Evolutionary conservation across 2,888 invertebrate genomes (phyloP).

Genomic region (Ophioninae sp.): DNA sequence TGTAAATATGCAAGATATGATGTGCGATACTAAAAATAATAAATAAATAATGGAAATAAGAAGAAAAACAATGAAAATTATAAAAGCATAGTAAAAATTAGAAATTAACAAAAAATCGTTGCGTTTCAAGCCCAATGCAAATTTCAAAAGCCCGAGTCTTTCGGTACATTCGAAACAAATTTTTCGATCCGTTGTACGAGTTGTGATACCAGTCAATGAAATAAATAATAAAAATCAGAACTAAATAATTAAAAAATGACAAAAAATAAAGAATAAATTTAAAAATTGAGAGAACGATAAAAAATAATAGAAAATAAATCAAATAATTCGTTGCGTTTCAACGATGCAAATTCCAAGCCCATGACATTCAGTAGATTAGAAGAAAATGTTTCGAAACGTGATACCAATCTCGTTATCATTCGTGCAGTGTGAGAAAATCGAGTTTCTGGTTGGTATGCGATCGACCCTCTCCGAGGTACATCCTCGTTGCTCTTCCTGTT

Average conservation of each 20-base stretch:
- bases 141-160: not conserved
- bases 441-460: constrained; percentile 14
- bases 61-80: not conserved
- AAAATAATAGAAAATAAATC: no score
- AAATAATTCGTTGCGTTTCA: not conserved
- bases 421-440: constrained; percentile 21
- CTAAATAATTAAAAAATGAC: not conserved
- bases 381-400: not conserved
- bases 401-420: constrained; percentile 31
- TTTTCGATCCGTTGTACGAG: not conserved
- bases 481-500: constrained; percentile 30
- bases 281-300: no score
- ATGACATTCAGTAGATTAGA: not conserved
- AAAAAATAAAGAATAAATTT: not conserved
- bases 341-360: not conserved
- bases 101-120: no score
- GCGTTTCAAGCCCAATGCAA: not conserved
- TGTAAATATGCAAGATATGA: no score
- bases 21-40: no score
- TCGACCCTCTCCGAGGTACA: constrained; percentile 17
- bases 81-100: no score
- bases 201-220: no score
- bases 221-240: no score
- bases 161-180: not conserved
- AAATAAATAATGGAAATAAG: no score